Base-by-base conservation (phyloP, 2,888 invertebrate species). In the Nymphalis c-album region DNA sequence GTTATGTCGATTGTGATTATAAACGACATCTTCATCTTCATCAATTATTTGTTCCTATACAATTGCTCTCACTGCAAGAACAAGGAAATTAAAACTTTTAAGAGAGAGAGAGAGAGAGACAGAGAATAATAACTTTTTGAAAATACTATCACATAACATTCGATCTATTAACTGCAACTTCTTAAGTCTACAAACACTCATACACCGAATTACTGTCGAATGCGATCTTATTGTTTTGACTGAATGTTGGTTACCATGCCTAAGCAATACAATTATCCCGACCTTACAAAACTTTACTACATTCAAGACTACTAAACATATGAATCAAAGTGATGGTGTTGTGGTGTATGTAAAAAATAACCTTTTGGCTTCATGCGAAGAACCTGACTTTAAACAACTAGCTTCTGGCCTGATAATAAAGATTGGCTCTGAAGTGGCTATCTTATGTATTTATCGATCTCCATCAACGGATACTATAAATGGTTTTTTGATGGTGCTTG, bases 191-290 rank as follows among this genome's bases (percentile, higher is more conserved):
- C 20, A 53, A 51, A 69, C 72, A 17, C 74, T 75, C 8, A 73
- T 76, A 60, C 65, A 70, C 10, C 67, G 65, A 62, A 63, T 67
- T 26, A 73, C 57, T 3, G 20, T 64, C 73, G 73, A 71, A 70
- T 63, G 75, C 76, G 60, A 55, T 74, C 18, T 50, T 74, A 50
- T 50, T 72, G n/a, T 79, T 74, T 40, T 75, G 71, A 62, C 72
- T 69, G 73, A 75, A 76, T 63, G 60, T 48, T 68, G 64, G 68
- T 59, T 47, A 8, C 13, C 48, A 18, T 35, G 40, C 26, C 7
- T 17, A 16, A 47, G n/a, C n/a, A 47, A 47, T 47, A 17, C 18
- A 18, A 53, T 46, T 22, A 17, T 55, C 10, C 65, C 55, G 7
- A 40, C 7, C 7, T 16, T 65, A 7, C 16, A 20, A 6, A 26